Conservation (phyloP, 2,888 invertebrate genomes). For the Euplagia quadripunctaria region DNA sequence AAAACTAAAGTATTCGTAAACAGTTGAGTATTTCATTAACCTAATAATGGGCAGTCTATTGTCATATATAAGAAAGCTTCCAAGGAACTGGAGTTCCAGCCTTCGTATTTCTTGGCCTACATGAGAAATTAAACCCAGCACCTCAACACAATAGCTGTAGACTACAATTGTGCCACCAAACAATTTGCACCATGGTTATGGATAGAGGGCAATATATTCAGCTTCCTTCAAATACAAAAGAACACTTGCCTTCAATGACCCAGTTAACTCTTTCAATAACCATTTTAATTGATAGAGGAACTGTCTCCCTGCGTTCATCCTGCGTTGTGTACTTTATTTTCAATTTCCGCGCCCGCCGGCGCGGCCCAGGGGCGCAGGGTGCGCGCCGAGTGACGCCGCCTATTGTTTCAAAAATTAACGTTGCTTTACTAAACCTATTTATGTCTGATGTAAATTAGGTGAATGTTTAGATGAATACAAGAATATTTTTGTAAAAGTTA, state of each 20-base stretch:
- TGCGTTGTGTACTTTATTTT: slow-evolving; percentile 42
- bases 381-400: slow-evolving; percentile 35
- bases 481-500: not conserved
- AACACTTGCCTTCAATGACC: not conserved
- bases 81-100: too few species aligned
- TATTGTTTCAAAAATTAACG: slow-evolving; percentile 43
- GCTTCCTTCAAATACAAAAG: not conserved
- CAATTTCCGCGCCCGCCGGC: slow-evolving; percentile 49
- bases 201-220: not conserved
- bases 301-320: slow-evolving; percentile 23
- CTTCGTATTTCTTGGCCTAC: too few species aligned
- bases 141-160: too few species aligned
- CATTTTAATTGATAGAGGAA: slow-evolving; percentile 30
- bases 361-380: slow-evolving; percentile 36
- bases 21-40: too few species aligned
- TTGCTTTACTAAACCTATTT: slow-evolving; percentile 12
- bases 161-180: too few species aligned
- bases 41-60: too few species aligned
- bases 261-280: slow-evolving; percentile 21
- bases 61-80: too few species aligned
- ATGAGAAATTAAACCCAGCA: too few species aligned
- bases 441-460: not conserved
- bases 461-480: not conserved
- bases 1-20: too few species aligned
- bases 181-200: too few species aligned